Evolutionary conservation across 1,140 invertebrate species (phyloP).

Genomic region (Cyphomyrmex costatus): DNA sequence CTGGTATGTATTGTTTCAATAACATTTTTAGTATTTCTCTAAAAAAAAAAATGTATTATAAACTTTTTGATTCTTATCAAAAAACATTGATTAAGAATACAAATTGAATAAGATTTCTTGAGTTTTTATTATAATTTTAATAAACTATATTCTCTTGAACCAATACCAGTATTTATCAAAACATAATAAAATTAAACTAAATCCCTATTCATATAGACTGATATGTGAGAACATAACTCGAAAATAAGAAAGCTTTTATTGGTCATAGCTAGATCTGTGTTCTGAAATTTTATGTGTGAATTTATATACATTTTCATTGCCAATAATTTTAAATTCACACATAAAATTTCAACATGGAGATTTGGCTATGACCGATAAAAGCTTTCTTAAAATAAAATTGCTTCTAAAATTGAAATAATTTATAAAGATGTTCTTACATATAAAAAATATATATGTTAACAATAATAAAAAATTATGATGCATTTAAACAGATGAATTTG

Average conservation of each 20-base stretch:
- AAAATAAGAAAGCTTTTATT: too few relatives aligned
- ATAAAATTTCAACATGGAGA: too few relatives aligned
- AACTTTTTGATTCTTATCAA: background rate
- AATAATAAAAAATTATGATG: background rate
- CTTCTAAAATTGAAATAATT: background rate
- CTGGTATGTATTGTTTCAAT: background rate
- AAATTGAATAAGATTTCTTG: background rate
- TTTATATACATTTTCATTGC: too few relatives aligned
- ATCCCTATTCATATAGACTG: too few relatives aligned
- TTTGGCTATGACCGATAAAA: too few relatives aligned
- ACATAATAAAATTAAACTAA: background rate
- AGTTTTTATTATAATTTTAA: too few relatives aligned
- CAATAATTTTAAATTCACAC: too few relatives aligned
- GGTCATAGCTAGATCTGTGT: too few relatives aligned
- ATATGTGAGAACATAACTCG: too few relatives aligned
- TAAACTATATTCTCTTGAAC: background rate
- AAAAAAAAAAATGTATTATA: conserved; percentile 4
- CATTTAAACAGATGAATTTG: background rate
- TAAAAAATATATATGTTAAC: background rate
- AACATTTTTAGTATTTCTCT: background rate
- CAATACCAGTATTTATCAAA: background rate
- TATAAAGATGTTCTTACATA: background rate
- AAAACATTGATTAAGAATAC: background rate
- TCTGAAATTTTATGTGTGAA: too few relatives aligned
- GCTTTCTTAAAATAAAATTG: background rate